phyloP scores from a whole-genome alignment of 2,113 vertebrate species.

The Poeciliopsis turrubarensis region DNA sequence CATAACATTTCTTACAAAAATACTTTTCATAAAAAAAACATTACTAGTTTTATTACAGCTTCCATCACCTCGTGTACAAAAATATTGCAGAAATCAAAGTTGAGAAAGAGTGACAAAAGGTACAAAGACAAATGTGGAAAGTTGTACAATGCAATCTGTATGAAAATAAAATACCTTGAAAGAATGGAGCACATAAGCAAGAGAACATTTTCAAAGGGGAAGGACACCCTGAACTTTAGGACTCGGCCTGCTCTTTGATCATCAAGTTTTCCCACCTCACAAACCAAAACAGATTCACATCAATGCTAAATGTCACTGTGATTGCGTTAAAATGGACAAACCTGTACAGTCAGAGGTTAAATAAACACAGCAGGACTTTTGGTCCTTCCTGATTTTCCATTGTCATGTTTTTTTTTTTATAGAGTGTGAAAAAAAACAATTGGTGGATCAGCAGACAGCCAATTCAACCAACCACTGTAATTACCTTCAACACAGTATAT shows the following conservation, averaged over 20 bases:
- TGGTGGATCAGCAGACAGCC: no score
- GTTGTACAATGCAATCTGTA: not conserved
- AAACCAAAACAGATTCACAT: not conserved
- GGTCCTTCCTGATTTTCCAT: not conserved
- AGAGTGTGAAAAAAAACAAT: not conserved
- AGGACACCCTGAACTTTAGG: not conserved
- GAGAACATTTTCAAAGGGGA: not conserved
- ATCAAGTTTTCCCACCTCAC: not conserved
- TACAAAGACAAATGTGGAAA: not conserved
- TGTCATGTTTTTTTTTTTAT: not conserved
- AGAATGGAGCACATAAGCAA: not conserved
- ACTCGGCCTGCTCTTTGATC: not conserved
- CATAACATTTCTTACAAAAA: slow-evolving; percentile 45
- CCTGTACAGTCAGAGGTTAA: not conserved
- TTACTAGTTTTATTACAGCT: slow-evolving; percentile 13
- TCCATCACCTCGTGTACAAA: not conserved
- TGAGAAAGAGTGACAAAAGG: slow-evolving; percentile 6
- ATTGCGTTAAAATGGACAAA: not conserved
- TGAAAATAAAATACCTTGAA: not conserved
- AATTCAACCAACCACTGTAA: not conserved
- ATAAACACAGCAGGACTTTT: not conserved
- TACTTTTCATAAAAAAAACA: slow-evolving; percentile 40
- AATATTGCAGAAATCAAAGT: not conserved
- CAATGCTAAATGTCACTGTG: not conserved
- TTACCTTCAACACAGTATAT: not conserved